These are phyloP conservation scores for Branchipolynoe longqiensis DNA, from an alignment of 2,888 invertebrate genomes.

Conservation along the genomic window DNA sequence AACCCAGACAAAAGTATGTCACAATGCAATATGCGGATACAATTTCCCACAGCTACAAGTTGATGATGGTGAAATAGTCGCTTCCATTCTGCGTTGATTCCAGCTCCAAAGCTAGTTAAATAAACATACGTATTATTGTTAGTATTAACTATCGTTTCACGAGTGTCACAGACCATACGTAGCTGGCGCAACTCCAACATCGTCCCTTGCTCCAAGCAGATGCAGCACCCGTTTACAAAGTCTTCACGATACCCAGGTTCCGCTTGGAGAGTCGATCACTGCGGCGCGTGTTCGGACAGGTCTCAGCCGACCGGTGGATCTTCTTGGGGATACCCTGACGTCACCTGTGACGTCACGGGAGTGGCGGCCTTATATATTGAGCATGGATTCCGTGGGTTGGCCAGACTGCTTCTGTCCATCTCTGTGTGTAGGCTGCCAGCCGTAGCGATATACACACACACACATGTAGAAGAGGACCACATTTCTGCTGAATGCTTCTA, in stretches of 20 bases:
- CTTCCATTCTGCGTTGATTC: no score
- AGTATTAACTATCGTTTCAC: no score
- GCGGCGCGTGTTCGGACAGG: background rate
- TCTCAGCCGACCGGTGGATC: background rate
- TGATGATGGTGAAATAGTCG: no score
- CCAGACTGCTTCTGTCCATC: background rate
- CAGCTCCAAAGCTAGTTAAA: no score
- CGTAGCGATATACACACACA: no score
- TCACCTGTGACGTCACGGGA: slow-evolving; percentile 7
- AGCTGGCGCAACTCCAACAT: background rate
- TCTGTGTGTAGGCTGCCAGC: no score
- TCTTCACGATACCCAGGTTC: background rate
- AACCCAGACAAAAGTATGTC: no score
- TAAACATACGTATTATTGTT: no score
- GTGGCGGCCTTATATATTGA: background rate
- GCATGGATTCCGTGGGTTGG: background rate
- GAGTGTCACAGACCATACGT: background rate
- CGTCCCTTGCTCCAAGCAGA: background rate
- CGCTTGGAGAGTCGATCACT: background rate
- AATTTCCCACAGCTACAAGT: no score
- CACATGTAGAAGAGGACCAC: no score
- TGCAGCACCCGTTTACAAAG: background rate
- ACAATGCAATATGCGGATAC: no score
- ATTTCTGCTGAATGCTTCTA: no score
- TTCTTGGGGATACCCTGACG: background rate